Conservation (phyloP, 1,140 invertebrate species). For the Pseudomyrmex sp. region DNA sequence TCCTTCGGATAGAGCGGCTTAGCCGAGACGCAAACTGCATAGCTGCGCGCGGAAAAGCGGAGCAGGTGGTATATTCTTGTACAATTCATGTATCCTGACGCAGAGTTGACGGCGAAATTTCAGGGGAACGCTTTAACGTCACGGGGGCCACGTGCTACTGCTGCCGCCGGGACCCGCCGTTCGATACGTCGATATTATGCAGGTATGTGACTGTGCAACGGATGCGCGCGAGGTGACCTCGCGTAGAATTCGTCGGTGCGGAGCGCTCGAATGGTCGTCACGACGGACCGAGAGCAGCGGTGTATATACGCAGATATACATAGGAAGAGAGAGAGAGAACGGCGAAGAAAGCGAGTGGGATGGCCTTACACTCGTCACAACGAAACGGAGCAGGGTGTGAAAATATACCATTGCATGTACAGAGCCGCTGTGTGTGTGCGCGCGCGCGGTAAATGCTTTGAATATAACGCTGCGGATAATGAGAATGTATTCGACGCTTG, state of each 20-base stretch:
- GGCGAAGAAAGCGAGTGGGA: conserved; percentile 30
- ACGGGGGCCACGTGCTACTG: background rate
- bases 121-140: conserved; percentile 41
- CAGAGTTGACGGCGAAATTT: conserved; percentile 49
- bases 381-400: conserved; percentile 43
- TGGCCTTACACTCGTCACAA: background rate
- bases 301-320: background rate
- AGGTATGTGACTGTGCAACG: conserved; percentile 20
- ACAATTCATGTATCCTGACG: conserved; percentile 33
- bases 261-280: conserved; percentile 19
- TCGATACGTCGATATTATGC: conserved; percentile 63
- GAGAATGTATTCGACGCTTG: conserved; percentile 56
- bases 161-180: background rate
- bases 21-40: conserved; percentile 38
- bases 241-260: conserved; percentile 50
- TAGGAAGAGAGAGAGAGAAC: background rate
- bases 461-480: conserved; percentile 57
- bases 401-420: conserved; percentile 37
- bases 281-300: background rate
- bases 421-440: background rate
- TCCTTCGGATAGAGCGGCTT: background rate
- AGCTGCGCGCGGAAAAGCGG: conserved; percentile 30
- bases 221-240: conserved; percentile 10
- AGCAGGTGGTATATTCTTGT: conserved; percentile 40
- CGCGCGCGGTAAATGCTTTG: conserved; percentile 39